phyloP scores from a whole-genome alignment of 2,888 invertebrate genomes.

The Lepidocyrtoides sp. region DNA sequence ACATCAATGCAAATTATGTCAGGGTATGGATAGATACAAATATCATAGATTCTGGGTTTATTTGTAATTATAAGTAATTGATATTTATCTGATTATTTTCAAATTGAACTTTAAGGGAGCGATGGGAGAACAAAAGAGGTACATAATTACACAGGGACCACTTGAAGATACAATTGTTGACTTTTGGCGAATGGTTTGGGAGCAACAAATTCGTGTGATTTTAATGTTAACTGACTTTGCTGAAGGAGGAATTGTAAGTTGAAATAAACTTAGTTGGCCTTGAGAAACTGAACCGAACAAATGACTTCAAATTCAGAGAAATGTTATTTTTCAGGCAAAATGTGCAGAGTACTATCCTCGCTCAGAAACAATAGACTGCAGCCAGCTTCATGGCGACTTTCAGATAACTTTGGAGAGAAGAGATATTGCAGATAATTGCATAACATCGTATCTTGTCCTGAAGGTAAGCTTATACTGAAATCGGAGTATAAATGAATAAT shows the following conservation, averaged over 20 bases:
- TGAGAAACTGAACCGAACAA: not conserved
- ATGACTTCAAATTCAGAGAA: not conserved
- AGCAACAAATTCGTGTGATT: conserved; percentile 95
- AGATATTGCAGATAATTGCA: conserved; percentile 96
- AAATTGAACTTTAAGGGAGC: conserved; percentile 89
- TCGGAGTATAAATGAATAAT: too few species aligned
- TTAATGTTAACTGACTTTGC: conserved; percentile 96
- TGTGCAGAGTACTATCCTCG: conserved; percentile 97
- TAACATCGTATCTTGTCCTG: conserved; percentile 94
- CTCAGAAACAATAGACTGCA: conserved; percentile 96
- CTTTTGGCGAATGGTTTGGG: conserved; percentile 99
- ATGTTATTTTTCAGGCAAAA: conserved; percentile 90
- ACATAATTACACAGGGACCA: conserved; percentile 97
- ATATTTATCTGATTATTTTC: too few species aligned
- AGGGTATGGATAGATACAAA: conserved; percentile 90
- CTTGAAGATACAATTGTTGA: conserved; percentile 93
- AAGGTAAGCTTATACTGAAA: conserved; percentile 88
- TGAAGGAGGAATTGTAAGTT: conserved; percentile 94
- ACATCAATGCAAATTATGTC: conserved; percentile 97
- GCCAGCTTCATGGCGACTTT: conserved; percentile 94
- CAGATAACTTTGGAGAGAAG: conserved; percentile 95
- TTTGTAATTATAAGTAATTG: too few species aligned
- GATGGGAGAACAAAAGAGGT: conserved; percentile 86
- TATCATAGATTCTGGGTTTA: not conserved
- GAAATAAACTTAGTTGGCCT: not conserved